These are phyloP conservation scores for Herpetotheres cachinnans DNA, from an alignment of 2,113 vertebrate species.

Conservation along the genomic window DNA sequence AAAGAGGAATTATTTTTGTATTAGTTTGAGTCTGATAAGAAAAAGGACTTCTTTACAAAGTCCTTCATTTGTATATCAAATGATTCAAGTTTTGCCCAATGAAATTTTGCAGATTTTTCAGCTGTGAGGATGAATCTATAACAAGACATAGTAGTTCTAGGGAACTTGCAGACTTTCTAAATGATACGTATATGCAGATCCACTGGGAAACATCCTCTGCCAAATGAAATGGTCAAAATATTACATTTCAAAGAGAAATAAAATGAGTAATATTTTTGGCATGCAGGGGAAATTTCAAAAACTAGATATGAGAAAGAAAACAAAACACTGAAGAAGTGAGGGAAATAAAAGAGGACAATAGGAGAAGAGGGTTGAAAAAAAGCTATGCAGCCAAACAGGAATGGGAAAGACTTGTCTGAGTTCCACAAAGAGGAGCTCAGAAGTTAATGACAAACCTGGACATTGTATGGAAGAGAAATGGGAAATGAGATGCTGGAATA, in stretches of 20 bases:
- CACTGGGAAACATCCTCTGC: neutral
- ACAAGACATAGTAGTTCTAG: neutral
- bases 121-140: neutral
- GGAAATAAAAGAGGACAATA: neutral
- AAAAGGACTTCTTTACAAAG: neutral
- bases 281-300: neutral
- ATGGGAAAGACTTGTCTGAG: neutral
- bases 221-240: neutral
- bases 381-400: neutral
- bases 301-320: neutral
- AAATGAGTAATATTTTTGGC: neutral
- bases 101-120: neutral
- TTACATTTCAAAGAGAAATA: neutral
- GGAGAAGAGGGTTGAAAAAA: neutral
- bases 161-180: neutral
- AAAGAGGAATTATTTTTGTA: neutral
- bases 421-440: neutral
- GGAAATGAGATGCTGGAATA: neutral
- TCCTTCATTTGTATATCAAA: neutral
- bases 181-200: neutral
- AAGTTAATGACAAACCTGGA: neutral
- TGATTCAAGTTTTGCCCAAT: neutral
- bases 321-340: neutral
- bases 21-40: neutral
- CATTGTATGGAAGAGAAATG: neutral